Percentiles rank a stretch among this genome's conserved stretches.
Evolutionary conservation across 2,888 invertebrate species (phyloP).

Genomic region (Ferrisia virgata): DNA sequence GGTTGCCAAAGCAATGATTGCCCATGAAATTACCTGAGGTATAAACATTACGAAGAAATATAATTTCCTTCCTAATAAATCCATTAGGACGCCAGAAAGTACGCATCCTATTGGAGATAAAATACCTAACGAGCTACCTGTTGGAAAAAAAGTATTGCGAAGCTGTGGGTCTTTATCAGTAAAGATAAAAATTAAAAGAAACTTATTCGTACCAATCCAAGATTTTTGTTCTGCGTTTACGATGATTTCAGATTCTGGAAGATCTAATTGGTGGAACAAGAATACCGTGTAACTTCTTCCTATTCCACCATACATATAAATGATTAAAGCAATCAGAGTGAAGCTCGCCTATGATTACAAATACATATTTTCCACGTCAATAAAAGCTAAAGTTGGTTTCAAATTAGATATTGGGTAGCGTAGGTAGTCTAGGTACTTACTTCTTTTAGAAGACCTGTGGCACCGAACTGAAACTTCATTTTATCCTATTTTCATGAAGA

Average conservation of each 20-base stretch:
- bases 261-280: not conserved
- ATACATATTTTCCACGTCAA: no score
- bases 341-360: no score
- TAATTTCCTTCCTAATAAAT: not conserved
- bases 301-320: not conserved
- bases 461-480: no score
- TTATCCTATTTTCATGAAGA: no score
- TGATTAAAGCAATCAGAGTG: not conserved
- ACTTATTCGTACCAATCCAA: not conserved
- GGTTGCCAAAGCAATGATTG: not conserved
- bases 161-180: no score
- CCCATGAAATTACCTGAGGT: not conserved
- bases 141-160: no score
- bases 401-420: no score
- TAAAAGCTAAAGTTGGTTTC: no score
- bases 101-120: not conserved
- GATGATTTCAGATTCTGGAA: not conserved
- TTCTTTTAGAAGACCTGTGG: no score
- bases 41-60: not conserved
- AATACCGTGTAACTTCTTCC: not conserved
- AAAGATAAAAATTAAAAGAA: no score
- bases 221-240: not conserved
- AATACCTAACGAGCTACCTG: not conserved
- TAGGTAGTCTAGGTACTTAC: no score
- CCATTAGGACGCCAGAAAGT: not conserved